Evolutionary conservation across 2,888 invertebrate species (phyloP), one percentile per base, ranked within the genome.

Genomic region (Busseola fusca): DNA sequence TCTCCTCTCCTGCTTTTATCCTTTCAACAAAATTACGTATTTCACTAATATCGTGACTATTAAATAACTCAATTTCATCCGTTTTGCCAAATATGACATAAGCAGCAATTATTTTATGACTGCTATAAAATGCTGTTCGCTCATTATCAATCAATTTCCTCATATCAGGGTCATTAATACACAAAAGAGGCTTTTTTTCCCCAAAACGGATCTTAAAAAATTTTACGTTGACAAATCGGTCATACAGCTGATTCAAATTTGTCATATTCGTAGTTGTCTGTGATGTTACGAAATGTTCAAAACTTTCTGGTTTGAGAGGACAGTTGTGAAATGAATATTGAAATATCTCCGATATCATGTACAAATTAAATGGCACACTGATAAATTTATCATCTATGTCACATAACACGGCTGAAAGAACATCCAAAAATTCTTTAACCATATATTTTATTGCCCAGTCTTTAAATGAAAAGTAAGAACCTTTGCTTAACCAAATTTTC

Each of bases 201-300:
- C 81, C 84, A 64, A 84, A 84, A 14, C 77, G 81, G 14, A 84
- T 84, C 48, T 70, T 69, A 60, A 72, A 65, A 77, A 84, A 84
- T 72, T 84, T 84, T 0, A 64, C 69, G 37, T 81, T 64, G 0
- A 84, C 71, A 64, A 84, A 81, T 40, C 62, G 68, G 42, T 82
- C 65, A 63, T 84, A 84, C 0, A 84, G 72, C 25, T 60, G 21
- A 66, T 64, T 63, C 4, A 78, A 74, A 69, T 78, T 77, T 9
- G 77, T 34, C 48, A 48, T 48, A 21, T 48, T 48, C 48, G 21
- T 48, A 48, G 48, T 72, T 48, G 42, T 48, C 48, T 76, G 72
- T 52, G 54, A 21, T 48, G 48, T 48, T 48, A 48, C 21, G 21
- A 48, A 48, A 21, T 48, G 21, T 48, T n/a, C 10, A 21, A 54